phyloP scores from a whole-genome alignment of 2,797 vertebrate species.

The Scyliorhinus canicula region DNA sequence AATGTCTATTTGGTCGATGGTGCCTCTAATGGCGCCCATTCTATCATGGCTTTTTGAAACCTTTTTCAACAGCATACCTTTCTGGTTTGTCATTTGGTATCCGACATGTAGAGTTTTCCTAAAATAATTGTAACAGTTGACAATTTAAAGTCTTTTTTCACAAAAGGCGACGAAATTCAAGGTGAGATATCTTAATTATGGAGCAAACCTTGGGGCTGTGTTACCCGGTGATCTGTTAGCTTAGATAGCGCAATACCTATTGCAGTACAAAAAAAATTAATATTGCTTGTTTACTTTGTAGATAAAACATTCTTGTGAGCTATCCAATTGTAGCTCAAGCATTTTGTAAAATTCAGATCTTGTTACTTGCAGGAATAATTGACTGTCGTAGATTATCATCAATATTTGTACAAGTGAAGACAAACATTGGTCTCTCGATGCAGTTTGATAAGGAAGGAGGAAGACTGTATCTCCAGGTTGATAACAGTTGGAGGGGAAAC shows the following conservation, averaged over 20 bases:
- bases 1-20: not conserved
- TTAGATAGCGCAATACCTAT: not conserved
- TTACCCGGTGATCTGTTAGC: not conserved
- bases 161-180: not conserved
- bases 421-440: constrained; percentile 78
- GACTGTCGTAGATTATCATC: constrained; percentile 81
- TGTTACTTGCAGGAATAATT: constrained; percentile 61
- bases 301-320: not conserved
- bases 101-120: too few species aligned
- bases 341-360: constrained; percentile 9
- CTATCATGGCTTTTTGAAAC: not conserved
- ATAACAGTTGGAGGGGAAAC: constrained; percentile 74
- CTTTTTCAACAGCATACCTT: too few species aligned
- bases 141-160: not conserved
- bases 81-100: not conserved
- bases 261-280: not conserved
- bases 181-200: not conserved
- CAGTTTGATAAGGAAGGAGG: constrained; percentile 78
- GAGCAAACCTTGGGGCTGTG: not conserved
- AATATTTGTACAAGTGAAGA: constrained; percentile 80
- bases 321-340: not conserved
- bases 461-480: constrained; percentile 82
- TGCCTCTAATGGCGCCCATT: not conserved
- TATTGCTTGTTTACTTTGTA: not conserved
- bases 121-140: not conserved